Percentiles rank a stretch among this genome's conserved stretches.
Evolutionary conservation across 2,113 vertebrate genomes (phyloP).

Genomic region (Hippoglossus stenolepis): DNA sequence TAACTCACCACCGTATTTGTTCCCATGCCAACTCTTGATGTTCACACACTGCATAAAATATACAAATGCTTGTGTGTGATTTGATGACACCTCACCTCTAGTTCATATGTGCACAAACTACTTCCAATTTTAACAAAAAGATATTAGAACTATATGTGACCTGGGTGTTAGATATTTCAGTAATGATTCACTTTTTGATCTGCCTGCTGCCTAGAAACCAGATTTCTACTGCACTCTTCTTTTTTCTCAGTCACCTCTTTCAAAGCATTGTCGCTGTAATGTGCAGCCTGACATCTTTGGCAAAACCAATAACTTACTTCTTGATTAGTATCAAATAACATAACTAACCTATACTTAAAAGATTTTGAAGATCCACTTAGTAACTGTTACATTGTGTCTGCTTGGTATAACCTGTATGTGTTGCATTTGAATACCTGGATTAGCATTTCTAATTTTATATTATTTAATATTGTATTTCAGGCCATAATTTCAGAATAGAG

Average conservation of each 20-base stretch:
- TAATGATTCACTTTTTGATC: neutral
- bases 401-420: too few species aligned
- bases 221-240: neutral
- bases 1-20: too few species aligned
- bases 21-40: too few species aligned
- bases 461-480: too few species aligned
- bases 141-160: too few species aligned
- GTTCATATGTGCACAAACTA: neutral
- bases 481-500: too few species aligned
- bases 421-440: too few species aligned
- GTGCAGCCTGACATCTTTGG: neutral
- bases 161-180: neutral
- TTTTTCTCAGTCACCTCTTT: neutral
- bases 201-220: neutral
- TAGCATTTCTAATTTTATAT: too few species aligned
- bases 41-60: neutral
- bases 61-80: too few species aligned
- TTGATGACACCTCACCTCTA: neutral
- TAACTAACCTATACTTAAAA: neutral
- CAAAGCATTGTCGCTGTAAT: neutral
- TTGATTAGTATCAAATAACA: neutral
- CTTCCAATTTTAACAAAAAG: neutral
- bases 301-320: neutral
- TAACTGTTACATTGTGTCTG: too few species aligned
- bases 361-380: too few species aligned